phyloP scores from a whole-genome alignment of 2,113 vertebrate genomes.

The Ciconia stormi region DNA sequence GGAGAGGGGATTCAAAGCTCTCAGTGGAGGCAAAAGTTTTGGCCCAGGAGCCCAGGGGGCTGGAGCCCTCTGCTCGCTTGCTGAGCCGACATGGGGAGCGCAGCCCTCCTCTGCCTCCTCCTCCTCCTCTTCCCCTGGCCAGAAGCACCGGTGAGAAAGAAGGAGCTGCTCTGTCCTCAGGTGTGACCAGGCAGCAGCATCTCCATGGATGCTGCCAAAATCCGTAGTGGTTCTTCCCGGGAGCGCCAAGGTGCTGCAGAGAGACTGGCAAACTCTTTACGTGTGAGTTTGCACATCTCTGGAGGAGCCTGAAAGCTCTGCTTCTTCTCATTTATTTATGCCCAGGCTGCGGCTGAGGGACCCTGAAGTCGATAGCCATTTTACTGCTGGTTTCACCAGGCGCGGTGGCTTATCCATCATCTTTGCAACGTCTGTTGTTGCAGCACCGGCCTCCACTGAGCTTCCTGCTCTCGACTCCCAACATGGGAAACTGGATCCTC shows the following conservation, averaged over 20 bases:
- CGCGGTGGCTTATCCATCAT: not conserved
- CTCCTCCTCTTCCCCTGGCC: not conserved
- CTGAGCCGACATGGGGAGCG: accelerated
- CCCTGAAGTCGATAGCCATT: not conserved
- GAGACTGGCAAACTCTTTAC: not conserved
- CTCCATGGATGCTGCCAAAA: accelerated
- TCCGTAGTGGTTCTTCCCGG: not conserved
- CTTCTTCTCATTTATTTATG: not conserved
- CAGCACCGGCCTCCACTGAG: not conserved
- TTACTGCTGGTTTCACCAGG: not conserved
- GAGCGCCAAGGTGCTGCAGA: accelerated
- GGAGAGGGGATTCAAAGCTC: not conserved
- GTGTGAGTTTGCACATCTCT: not conserved
- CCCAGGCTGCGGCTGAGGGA: not conserved
- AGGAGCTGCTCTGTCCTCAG: not conserved
- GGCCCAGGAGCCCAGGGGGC: not conserved
- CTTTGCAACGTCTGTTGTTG: not conserved
- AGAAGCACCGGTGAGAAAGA: not conserved
- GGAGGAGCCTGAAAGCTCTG: not conserved
- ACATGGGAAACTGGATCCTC: not conserved
- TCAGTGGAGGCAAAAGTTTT: not conserved
- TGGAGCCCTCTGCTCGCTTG: not conserved
- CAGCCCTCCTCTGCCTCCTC: not conserved
- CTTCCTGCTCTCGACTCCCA: not conserved
- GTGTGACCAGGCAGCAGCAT: accelerated